Conservation (phyloP, 1,140 invertebrate species). For the Kradibia gibbosae region DNA sequence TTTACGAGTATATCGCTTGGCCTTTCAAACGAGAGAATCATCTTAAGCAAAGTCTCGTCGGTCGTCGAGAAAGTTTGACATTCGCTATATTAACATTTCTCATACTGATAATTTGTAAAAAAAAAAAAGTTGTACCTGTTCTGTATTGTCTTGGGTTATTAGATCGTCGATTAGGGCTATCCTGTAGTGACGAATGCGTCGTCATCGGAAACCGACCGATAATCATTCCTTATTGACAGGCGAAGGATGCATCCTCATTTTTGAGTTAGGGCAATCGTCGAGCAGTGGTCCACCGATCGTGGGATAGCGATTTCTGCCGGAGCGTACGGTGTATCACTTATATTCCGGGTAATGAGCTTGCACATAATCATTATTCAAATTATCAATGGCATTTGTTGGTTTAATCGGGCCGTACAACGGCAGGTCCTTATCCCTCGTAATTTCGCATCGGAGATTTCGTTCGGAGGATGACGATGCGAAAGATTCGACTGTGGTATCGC, state of each 20-base stretch:
- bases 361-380: neutral
- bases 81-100: too few species aligned
- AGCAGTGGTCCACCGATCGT: conserved; percentile 30
- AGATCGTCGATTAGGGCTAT: conserved; percentile 22
- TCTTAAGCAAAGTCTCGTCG: too few species aligned
- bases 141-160: conserved; percentile 51
- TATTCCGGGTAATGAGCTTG: neutral
- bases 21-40: too few species aligned
- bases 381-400: neutral
- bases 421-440: neutral
- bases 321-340: conserved; percentile 19
- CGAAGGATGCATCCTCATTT: conserved; percentile 58
- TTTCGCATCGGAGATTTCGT: neutral
- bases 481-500: too few species aligned
- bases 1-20: too few species aligned
- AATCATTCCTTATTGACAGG: conserved; percentile 58
- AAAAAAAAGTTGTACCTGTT: conserved; percentile 14
- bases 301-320: conserved; percentile 49
- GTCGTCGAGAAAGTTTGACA: too few species aligned
- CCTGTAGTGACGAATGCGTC: conserved; percentile 50
- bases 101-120: conserved; percentile 1
- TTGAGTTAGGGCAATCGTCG: neutral
- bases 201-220: conserved; percentile 60
- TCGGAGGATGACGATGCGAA: too few species aligned
- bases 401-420: neutral